Percentiles rank a stretch among this genome's conserved stretches.
phyloP scores from a whole-genome alignment of 1,140 invertebrate genomes.

The Plutomurus gul region DNA sequence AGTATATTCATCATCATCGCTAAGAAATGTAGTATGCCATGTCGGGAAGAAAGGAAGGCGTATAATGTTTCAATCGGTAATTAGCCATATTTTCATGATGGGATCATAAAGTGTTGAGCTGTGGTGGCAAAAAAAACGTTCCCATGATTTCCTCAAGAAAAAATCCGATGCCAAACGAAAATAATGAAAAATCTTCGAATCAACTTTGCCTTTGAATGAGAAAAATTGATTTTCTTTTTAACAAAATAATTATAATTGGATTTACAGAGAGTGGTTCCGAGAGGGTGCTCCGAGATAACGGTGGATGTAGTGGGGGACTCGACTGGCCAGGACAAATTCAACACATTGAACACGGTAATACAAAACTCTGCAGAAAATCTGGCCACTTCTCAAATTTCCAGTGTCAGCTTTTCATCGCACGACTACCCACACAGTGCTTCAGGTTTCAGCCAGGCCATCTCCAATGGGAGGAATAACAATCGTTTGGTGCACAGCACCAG shows the following conservation, averaged over 20 bases:
- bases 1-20: constrained; percentile 40
- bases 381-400: constrained; percentile 52
- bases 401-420: constrained; percentile 49
- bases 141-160: no score
- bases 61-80: constrained; percentile 52
- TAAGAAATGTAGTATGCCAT: constrained; percentile 52
- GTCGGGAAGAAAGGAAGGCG: constrained; percentile 52
- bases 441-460: constrained; percentile 49
- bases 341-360: constrained; percentile 49
- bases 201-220: background rate
- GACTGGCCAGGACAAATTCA: constrained; percentile 25
- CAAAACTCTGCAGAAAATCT: constrained; percentile 53
- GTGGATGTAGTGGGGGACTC: constrained; percentile 46
- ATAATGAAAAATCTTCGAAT: no score
- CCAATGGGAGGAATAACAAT: constrained; percentile 50
- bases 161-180: no score
- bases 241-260: no score
- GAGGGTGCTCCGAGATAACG: constrained; percentile 51
- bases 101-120: no score
- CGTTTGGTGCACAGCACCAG: constrained; percentile 49
- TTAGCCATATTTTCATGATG: no score
- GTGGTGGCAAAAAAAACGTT: no score
- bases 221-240: background rate
- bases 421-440: constrained; percentile 50
- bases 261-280: constrained; percentile 49